phyloP scores from a whole-genome alignment of 2,113 vertebrate genomes.

The Atlantisia rogersi region DNA sequence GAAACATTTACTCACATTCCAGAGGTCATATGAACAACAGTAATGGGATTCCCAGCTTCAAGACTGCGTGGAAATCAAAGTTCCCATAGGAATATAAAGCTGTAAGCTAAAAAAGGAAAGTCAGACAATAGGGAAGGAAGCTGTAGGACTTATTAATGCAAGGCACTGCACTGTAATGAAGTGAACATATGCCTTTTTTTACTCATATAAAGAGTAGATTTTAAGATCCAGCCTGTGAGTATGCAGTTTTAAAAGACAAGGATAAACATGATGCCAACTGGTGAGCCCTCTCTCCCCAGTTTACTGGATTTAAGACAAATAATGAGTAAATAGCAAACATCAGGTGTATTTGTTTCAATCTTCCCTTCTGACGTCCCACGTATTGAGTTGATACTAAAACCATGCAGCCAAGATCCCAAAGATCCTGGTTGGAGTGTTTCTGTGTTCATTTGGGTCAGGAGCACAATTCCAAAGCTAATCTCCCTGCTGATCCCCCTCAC shows the following conservation, averaged over 20 bases:
- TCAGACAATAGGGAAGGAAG: background rate
- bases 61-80: background rate
- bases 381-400: background rate
- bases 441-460: background rate
- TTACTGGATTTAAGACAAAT: background rate
- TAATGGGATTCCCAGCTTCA: constrained; percentile 53
- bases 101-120: background rate
- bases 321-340: background rate
- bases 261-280: background rate
- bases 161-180: background rate
- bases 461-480: background rate
- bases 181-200: background rate
- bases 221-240: background rate
- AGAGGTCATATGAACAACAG: background rate
- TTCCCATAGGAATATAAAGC: background rate
- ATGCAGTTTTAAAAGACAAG: background rate
- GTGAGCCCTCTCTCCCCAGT: background rate
- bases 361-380: background rate
- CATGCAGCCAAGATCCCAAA: background rate
- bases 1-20: constrained; percentile 35
- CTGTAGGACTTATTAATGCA: background rate
- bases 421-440: background rate
- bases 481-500: background rate
- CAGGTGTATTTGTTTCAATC: rapidly evolving
- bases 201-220: background rate